Conservation (phyloP, 2,797 vertebrate genomes). For the Clarias platycephalus region DNA sequence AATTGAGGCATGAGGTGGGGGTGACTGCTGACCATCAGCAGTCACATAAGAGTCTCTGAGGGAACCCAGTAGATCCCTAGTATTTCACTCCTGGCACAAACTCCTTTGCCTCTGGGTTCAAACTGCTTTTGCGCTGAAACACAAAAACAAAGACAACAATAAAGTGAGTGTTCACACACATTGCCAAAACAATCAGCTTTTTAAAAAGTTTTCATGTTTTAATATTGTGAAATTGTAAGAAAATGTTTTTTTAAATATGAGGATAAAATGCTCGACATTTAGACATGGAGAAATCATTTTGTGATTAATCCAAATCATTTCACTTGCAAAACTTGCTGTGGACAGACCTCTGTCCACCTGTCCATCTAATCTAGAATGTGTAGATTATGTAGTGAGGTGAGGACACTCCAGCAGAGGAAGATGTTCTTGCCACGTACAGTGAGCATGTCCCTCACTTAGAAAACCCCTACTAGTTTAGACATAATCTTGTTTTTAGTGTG, state of each 20-base stretch:
- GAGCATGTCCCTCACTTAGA: background rate
- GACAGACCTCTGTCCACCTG: background rate
- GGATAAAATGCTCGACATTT: background rate
- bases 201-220: background rate
- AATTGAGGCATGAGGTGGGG: constrained; percentile 55
- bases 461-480: background rate
- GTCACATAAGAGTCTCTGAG: constrained; percentile 59
- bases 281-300: background rate
- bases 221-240: background rate
- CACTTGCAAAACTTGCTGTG: background rate
- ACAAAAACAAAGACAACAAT: constrained; percentile 10
- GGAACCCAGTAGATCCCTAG: constrained; percentile 66
- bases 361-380: background rate
- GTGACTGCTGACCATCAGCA: constrained; percentile 52
- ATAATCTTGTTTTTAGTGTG: background rate
- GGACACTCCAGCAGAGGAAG: background rate
- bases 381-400: background rate
- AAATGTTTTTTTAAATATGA: background rate
- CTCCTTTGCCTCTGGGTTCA: constrained; percentile 87
- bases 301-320: background rate
- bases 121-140: constrained; percentile 83
- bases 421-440: background rate
- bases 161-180: background rate
- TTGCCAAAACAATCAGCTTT: background rate
- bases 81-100: constrained; percentile 87